Percentiles rank a stretch among this genome's conserved stretches.
Evolutionary conservation across 2,888 invertebrate genomes (phyloP).

Genomic region (Harpalus rubripes): DNA sequence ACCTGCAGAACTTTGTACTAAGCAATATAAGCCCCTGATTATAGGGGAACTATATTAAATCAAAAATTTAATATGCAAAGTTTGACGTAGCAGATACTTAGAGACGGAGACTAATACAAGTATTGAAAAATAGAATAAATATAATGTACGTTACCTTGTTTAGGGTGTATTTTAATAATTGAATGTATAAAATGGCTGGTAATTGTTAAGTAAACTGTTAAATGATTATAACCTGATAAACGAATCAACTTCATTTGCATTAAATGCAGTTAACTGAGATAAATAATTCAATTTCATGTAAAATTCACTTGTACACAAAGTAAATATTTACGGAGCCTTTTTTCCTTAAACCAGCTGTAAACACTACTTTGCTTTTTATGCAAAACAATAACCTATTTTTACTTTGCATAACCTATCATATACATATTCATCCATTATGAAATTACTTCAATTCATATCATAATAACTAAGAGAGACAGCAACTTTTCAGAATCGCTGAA

Average conservation of each 20-base stretch:
- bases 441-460: too few relatives aligned
- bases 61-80: constrained; percentile 37
- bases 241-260: constrained; percentile 49
- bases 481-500: too few relatives aligned
- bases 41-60: constrained; percentile 36
- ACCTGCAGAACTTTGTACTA: not conserved
- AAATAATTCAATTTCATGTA: constrained; percentile 57
- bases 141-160: not conserved
- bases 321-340: constrained; percentile 26
- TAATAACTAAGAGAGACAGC: too few relatives aligned
- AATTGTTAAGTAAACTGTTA: constrained; percentile 51
- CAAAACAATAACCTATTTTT: not conserved
- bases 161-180: constrained; percentile 34
- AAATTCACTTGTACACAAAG: constrained; percentile 41
- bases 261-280: constrained; percentile 50
- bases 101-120: not conserved
- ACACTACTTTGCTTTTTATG: constrained; percentile 2
- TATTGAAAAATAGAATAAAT: not conserved
- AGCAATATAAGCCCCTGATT: constrained; percentile 44
- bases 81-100: not conserved
- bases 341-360: constrained; percentile 10
- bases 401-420: not conserved
- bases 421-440: not conserved
- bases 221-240: constrained; percentile 50
- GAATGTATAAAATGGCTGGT: constrained; percentile 40